Evolutionary conservation across 1,140 invertebrate species (phyloP), one percentile per base, ranked within the genome.

Genomic region (Laodelphax striatellus): DNA sequence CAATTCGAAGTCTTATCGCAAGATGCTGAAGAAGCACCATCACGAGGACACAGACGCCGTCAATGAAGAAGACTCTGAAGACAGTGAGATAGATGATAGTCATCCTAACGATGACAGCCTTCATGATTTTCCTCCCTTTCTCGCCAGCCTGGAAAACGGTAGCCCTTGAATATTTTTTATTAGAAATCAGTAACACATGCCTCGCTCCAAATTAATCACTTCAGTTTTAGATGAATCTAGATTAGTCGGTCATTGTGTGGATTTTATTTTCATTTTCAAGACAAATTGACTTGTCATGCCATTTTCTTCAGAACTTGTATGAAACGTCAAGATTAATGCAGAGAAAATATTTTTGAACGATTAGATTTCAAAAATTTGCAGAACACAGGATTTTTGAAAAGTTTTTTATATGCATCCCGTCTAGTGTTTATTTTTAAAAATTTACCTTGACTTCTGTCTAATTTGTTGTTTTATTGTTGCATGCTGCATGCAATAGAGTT

Each of bases 1-100:
- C 79, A 84, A 80, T 78, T 78, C 82, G 63, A 86, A 85, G 78
- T 71, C 80, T 62, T 79, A 77, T 70, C 79, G 81, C 73, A 86
- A 83, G 78, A 77, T 77, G 66, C 77, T 80, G 73, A 85, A 82
- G 75, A 77, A 77, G 65, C 76, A 77, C 65, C 79, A 79, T 4
- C 55, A 24, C 16, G 65, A 65, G 69, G 76, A 74, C 9, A 52
- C 28, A 13, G 63, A 61, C 9, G 60, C 52, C 53, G 57, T 50
- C 5, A 16, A 46, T 13, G 61, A 58, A 24, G 57, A 62, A 55
- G 59, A 63, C 24, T 34, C 57, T 38, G 63, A 66, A 43, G 66
- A 63, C 63, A 66, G 63, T 64, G 64, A 63, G 52, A 41, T 41
- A 44, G 60, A 61, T 55, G 43, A 44, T 44, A 19, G 17, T 44